phyloP scores from a whole-genome alignment of 1,140 invertebrate species.

The Drosophila insularis region DNA sequence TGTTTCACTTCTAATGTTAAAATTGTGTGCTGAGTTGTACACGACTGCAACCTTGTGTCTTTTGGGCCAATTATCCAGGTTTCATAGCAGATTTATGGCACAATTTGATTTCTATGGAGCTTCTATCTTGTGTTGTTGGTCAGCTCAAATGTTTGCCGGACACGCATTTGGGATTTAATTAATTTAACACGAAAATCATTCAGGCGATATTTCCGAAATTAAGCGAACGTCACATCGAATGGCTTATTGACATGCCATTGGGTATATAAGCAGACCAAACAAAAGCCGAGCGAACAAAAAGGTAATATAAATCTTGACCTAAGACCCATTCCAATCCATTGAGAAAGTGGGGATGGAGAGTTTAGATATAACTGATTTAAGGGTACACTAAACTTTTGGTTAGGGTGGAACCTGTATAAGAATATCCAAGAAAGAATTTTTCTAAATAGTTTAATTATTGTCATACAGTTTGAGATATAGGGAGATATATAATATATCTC shows the following conservation, averaged over 20 bases:
- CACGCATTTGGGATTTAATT: conserved; percentile 73
- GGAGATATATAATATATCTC: too few relatives aligned
- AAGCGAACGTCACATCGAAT: conserved; percentile 55
- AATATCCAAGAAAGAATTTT: neutral
- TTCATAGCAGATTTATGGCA: conserved; percentile 61
- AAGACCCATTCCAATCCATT: neutral
- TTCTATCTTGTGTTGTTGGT: conserved; percentile 31
- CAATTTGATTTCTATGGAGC: conserved; percentile 56
- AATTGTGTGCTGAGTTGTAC: neutral
- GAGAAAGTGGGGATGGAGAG: neutral
- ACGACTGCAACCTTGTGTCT: conserved; percentile 11
- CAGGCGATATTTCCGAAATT: conserved; percentile 68
- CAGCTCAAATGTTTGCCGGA: conserved; percentile 62
- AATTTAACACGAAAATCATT: conserved; percentile 79
- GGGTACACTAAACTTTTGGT: neutral
- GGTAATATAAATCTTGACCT: conserved; percentile 41
- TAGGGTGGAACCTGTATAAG: neutral
- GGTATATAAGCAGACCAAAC: conserved; percentile 2
- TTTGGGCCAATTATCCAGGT: conserved; percentile 47
- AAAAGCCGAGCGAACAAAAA: conserved; percentile 28
- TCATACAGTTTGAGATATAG: too few relatives aligned
- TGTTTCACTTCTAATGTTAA: neutral
- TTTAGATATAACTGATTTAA: neutral
- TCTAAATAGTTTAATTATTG: too few relatives aligned
- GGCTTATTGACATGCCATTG: conserved; percentile 71